Base-by-base conservation (phyloP, 2,797 vertebrate species). In the Ibycter americanus region DNA sequence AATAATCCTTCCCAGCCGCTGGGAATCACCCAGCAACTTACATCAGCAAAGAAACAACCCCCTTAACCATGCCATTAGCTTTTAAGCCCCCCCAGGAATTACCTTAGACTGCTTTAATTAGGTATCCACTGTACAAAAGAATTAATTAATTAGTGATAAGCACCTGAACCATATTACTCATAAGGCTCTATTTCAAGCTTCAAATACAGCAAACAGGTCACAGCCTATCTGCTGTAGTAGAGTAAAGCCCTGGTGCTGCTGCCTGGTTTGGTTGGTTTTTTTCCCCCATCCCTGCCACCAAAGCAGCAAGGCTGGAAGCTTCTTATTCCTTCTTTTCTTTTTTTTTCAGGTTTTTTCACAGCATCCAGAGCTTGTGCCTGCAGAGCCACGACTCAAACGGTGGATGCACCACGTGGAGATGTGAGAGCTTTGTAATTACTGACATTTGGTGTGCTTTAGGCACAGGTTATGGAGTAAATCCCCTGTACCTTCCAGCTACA, bases 111-210 rank as follows among this genome's bases (percentile, higher is more conserved):
- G 89, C 87, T 93, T 98, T 98, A 98, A 97, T 98, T 97, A 98
- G 97, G 95, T 94, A 96, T 96, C 96, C 83, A 63, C 67, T 22
- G 42, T 74, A 92, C 71, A 97, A 98, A 97, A 95, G 93, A 98
- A 97, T 97, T 73, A 98, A 98, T 97, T 83, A 98, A 98, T 97
- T 97, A 94, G 94, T 94, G 97, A 95, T 93, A 93, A 79, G 83
- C 96, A 97, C 95, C 95, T 95, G 95, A 87, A 96, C 90, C 94
- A 86, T 92, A 76, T 93, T 95, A 94, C 90, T 90, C 95, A 63
- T 62, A 93, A 90, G 77, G 84, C 51, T 94, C 94, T 91, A 87
- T 89, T 94, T 95, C 95, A 89, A 96, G 81, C 80, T 96, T 98
- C 95, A 97, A 96, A 88, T 92, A 97, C 94, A 96, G 92, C 95